Evolutionary conservation across 2,888 invertebrate species (phyloP).

Genomic region (Hirtodrosophila trivittata): DNA sequence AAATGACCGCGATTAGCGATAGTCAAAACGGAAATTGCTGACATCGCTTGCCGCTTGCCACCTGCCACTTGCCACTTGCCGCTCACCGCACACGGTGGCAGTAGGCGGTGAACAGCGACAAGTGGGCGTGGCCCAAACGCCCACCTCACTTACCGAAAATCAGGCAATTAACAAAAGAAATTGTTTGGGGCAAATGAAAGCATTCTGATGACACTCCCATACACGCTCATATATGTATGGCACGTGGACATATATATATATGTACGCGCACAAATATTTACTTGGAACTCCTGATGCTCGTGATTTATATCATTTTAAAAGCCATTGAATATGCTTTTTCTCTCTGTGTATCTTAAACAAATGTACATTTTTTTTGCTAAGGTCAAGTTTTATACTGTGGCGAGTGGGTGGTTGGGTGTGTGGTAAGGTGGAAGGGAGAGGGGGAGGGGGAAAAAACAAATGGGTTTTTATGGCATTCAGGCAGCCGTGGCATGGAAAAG

Average conservation of each 20-base stretch:
- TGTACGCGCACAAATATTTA: neutral
- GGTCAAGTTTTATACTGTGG: slow-evolving; percentile 1
- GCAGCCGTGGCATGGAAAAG: slow-evolving; percentile 29
- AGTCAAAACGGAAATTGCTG: slow-evolving; percentile 51
- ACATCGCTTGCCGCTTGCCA: slow-evolving; percentile 27
- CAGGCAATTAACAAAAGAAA: slow-evolving; percentile 39
- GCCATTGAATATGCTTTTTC: neutral
- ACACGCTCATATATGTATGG: neutral
- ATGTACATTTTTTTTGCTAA: neutral
- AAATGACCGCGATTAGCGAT: slow-evolving; percentile 55
- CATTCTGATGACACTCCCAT: neutral
- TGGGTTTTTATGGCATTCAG: slow-evolving; percentile 25
- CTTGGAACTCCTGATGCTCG: neutral
- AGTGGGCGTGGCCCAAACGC: slow-evolving; percentile 26
- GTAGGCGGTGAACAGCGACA: slow-evolving; percentile 11
- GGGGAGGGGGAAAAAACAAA: too few relatives aligned
- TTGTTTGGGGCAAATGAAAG: neutral
- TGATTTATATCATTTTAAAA: neutral
- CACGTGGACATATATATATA: neutral
- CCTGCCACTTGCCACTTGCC: too few relatives aligned
- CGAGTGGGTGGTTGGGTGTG: too few relatives aligned
- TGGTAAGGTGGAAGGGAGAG: too few relatives aligned
- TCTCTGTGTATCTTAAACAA: neutral
- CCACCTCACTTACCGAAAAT: too few relatives aligned
- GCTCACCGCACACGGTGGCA: slow-evolving; percentile 8